Evolutionary conservation across 92 coral and sea anemone genomes (phyloP).

Genomic region (Meandrina meandrites): DNA sequence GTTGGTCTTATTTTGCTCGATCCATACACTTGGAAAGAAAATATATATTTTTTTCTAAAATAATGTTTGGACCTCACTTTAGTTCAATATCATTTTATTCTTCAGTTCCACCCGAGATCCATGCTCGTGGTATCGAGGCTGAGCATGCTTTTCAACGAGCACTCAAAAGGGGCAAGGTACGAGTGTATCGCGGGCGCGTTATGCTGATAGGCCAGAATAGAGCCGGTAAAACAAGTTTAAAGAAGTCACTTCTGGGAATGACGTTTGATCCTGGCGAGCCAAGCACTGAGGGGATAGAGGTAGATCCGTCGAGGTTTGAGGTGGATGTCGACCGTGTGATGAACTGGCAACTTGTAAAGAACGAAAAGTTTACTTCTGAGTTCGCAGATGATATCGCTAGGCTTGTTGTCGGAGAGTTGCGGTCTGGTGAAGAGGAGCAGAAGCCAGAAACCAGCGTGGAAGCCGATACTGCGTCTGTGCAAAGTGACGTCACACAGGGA

Average conservation of each 20-base stretch:
- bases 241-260: constrained; percentile 81
- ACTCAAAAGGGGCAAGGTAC: constrained; percentile 67
- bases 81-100: not conserved
- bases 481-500: constrained; percentile 11
- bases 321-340: constrained; percentile 70
- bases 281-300: constrained; percentile 83
- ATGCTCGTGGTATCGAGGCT: constrained; percentile 79
- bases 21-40: too few relatives aligned
- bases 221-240: constrained; percentile 94
- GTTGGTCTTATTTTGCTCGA: too few relatives aligned
- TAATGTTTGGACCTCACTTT: too few relatives aligned
- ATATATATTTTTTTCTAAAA: too few relatives aligned
- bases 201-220: constrained; percentile 93
- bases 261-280: constrained; percentile 72
- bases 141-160: constrained; percentile 78
- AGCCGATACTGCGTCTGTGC: constrained; percentile 17
- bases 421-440: constrained; percentile 22
- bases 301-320: constrained; percentile 79
- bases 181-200: constrained; percentile 84
- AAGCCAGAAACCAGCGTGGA: constrained; percentile 14
- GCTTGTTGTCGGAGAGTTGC: constrained; percentile 71
- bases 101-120: constrained; percentile 73
- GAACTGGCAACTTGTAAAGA: constrained; percentile 76
- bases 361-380: constrained; percentile 61
- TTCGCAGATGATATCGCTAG: constrained; percentile 78